Conservation (phyloP, 2,888 invertebrate genomes). For the Xestia xanthographa region DNA sequence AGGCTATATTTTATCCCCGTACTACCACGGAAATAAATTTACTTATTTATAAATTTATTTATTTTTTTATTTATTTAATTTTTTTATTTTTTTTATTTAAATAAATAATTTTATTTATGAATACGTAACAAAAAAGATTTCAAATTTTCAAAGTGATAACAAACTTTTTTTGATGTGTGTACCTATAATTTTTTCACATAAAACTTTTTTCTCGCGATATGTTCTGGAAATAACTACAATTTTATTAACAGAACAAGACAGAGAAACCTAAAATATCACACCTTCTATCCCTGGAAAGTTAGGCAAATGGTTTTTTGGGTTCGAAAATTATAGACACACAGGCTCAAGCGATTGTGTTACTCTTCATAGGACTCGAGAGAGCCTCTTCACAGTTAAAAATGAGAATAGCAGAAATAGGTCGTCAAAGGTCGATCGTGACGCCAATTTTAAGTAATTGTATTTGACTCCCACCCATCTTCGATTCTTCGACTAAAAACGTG, state of each 20-base stretch:
- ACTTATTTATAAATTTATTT: no score
- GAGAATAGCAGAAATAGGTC: neutral
- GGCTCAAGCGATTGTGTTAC: neutral
- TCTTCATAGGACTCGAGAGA: neutral
- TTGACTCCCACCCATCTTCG: slow-evolving; percentile 7
- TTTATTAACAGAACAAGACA: neutral
- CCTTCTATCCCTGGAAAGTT: neutral
- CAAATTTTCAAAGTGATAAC: no score
- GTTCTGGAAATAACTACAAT: neutral
- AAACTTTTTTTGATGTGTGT: no score
- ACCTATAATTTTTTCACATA: neutral
- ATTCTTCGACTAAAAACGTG: slow-evolving; percentile 11
- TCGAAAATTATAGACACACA: neutral
- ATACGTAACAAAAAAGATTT: no score
- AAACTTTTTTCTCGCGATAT: neutral
- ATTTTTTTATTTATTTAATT: no score
- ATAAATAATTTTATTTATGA: no score
- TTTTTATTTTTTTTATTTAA: no score
- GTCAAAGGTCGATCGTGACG: slow-evolving; percentile 19
- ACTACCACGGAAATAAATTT: no score
- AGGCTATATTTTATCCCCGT: no score
- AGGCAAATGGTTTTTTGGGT: neutral
- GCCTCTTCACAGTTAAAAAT: neutral
- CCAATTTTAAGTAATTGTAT: slow-evolving; percentile 37
- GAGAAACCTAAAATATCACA: neutral